A percentile compares a stretch with the other conserved stretches of the same genome.
These are phyloP conservation scores for Chromis chromis DNA, from an alignment of 2,797 vertebrate species.

Conservation along the genomic window DNA sequence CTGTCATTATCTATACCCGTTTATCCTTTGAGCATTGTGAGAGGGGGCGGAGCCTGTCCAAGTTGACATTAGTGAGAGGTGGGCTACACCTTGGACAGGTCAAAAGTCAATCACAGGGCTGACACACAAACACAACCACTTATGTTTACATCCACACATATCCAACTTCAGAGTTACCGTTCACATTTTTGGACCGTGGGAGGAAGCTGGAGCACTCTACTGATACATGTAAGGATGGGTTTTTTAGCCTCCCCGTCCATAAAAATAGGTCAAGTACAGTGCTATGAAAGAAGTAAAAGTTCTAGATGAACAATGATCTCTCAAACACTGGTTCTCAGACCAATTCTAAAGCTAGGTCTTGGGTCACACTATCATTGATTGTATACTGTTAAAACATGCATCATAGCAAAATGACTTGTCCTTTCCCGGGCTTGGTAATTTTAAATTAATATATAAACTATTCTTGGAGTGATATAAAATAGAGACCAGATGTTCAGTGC, in stretches of 20 bases:
- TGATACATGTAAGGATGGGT: background rate
- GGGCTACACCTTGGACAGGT: background rate
- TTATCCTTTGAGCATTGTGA: background rate
- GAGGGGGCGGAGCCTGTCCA: background rate
- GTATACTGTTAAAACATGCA: no score
- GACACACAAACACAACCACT: background rate
- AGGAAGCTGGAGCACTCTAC: background rate
- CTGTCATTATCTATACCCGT: background rate
- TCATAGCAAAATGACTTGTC: background rate
- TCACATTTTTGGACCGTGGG: background rate
- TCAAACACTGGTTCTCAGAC: background rate
- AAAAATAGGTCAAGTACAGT: background rate
- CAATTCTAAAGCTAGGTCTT: background rate
- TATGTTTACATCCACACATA: background rate
- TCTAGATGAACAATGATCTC: background rate
- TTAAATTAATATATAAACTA: background rate
- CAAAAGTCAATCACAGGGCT: rapidly evolving
- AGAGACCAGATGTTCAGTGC: background rate
- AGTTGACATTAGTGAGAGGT: background rate
- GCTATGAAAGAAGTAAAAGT: background rate
- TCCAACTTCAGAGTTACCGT: background rate
- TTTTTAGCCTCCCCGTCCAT: background rate
- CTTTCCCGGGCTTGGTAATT: background rate
- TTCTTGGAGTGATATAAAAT: background rate
- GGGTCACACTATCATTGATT: no score